Base-by-base conservation (phyloP, 2,797 vertebrate species). In the Premnoplex brunnescens region DNA sequence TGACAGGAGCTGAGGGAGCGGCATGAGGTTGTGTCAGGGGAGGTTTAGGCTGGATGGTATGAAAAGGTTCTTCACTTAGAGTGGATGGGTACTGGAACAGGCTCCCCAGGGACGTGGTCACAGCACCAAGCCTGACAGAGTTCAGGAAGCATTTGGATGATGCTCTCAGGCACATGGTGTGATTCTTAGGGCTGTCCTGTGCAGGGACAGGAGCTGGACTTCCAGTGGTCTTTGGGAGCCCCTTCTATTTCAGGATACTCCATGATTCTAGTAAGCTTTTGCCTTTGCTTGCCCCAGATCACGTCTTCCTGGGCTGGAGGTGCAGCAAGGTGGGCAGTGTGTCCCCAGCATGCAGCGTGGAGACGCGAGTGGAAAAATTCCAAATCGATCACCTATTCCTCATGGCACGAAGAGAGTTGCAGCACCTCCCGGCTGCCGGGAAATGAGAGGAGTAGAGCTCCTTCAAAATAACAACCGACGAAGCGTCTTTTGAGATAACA, bases 321-420 rank as follows among this genome's bases (percentile, higher is more conserved):
- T n/a, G 22, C 19, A 56, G 54, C 3, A 6, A n/a, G 44, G 46
- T 14, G 21, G 32, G 36, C 16, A 7, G 67, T 1, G 2, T 32
- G 58, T 88, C 15, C 43, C 14, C 68, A 23, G 66, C 2, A 1
- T 14, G 21, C 54, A 26, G n/a, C 2, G n/a, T 16, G 36, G 22
- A 58, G 30, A 49, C 0, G 0, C 71, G 71, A 14, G 7, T 7
- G 0, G 4, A 30, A 51, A 66, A 75, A 44, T 26, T 22, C 36
- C 37, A 37, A 9, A 16, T 12, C 1, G 1, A n/a, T 27, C 43
- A 44, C 30, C 43, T 43, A 2, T 22, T 54, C 3, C 1, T 10
- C 4, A 1, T 0, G 27, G n/a, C 28, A 39, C 2, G 43, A 75
- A 24, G 7, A 21, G 22, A 55, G 12, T 2, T 46, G 20, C 67